Percentiles rank a stretch among this genome's conserved stretches.
phyloP scores from a whole-genome alignment of 1,140 invertebrate species.

The Drosophila pruinosa region DNA sequence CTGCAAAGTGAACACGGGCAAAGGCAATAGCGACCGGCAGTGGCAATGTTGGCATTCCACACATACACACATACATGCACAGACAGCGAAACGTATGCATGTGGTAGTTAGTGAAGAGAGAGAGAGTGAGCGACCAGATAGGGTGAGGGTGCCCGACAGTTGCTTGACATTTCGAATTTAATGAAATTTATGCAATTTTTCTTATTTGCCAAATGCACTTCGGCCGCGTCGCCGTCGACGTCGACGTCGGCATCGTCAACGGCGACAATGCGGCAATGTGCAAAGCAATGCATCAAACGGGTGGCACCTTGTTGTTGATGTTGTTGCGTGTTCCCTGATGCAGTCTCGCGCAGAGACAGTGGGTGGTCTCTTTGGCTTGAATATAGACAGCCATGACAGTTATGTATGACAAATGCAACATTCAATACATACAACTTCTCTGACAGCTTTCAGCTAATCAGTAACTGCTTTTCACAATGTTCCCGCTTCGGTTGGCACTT shows the following conservation, averaged over 20 bases:
- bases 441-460: slow-evolving; percentile 14
- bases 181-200: slow-evolving; percentile 82
- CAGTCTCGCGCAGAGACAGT: neutral
- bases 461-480: neutral
- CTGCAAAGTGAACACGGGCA: slow-evolving; percentile 31
- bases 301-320: slow-evolving; percentile 23
- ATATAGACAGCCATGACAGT: slow-evolving; percentile 62
- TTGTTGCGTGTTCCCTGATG: slow-evolving; percentile 9
- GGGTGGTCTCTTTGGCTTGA: slow-evolving; percentile 31
- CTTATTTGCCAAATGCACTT: slow-evolving; percentile 81
- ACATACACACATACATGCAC: slow-evolving; percentile 28
- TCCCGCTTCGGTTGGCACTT: neutral
- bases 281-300: slow-evolving; percentile 72
- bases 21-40: neutral
- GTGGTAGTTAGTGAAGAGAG: neutral
- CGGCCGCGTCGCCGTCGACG: slow-evolving; percentile 40
- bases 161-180: slow-evolving; percentile 79
- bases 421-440: slow-evolving; percentile 8
- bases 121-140: neutral
- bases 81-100: neutral
- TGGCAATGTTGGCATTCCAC: slow-evolving; percentile 7
- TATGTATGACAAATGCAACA: slow-evolving; percentile 35
- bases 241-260: neutral
- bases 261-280: slow-evolving; percentile 69
- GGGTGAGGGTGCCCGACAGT: slow-evolving; percentile 56